phyloP scores from a whole-genome alignment of 2,113 vertebrate genomes.

The Sterrhoptilus dennistouni region DNA sequence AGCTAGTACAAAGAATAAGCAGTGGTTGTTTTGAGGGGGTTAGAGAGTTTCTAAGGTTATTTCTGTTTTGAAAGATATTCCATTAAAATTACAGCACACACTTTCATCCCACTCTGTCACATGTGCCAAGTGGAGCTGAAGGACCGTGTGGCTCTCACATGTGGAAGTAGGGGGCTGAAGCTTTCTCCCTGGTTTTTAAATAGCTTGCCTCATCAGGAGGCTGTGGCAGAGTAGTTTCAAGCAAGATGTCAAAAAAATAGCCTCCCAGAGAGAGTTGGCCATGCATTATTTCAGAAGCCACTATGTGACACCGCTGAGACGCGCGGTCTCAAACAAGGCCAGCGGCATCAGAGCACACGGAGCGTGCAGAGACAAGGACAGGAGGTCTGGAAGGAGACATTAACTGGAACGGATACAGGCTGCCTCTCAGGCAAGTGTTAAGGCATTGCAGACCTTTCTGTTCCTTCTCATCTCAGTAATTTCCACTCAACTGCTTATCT shows the following conservation, averaged over 20 bases:
- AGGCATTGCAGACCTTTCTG: background rate
- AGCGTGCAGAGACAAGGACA: background rate
- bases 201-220: background rate
- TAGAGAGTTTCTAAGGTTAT: background rate
- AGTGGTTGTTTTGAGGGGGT: background rate
- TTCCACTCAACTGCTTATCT: background rate
- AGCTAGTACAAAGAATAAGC: background rate
- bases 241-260: background rate
- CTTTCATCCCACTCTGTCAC: background rate
- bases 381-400: background rate
- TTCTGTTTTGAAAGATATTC: background rate
- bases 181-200: background rate
- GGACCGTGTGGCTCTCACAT: rapidly evolving
- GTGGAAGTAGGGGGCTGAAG: background rate
- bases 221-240: background rate
- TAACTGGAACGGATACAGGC: background rate
- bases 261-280: background rate
- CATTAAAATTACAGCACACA: background rate
- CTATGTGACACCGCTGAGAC: rapidly evolving
- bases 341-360: rapidly evolving
- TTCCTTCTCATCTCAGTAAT: background rate
- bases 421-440: background rate
- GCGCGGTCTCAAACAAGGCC: background rate
- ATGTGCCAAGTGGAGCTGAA: background rate
- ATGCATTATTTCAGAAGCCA: background rate